A percentile compares a stretch with the other conserved stretches of the same genome.
Conservation (phyloP, 2,888 invertebrate genomes). For the Cheilosia soror region DNA sequence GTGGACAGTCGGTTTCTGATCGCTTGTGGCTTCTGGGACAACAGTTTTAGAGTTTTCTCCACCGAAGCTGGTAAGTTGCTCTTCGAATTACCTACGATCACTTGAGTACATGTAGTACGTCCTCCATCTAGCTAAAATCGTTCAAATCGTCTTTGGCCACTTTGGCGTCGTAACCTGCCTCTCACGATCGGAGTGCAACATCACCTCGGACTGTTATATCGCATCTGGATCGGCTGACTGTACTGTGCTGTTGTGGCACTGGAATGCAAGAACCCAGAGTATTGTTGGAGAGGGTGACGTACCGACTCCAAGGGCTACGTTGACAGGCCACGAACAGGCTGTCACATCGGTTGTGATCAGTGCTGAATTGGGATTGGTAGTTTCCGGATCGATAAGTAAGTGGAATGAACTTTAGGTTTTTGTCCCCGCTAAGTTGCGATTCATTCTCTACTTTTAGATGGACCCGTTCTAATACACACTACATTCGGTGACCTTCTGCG, state of each 20-base stretch:
- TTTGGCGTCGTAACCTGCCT: conserved; percentile 99
- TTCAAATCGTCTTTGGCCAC: conserved; percentile 99
- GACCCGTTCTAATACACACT: conserved; percentile 98
- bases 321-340: conserved; percentile 98
- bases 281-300: conserved; percentile 98
- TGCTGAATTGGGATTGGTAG: conserved; percentile 98
- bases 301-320: conserved; percentile 97
- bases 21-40: conserved; percentile 99
- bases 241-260: conserved; percentile 99
- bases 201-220: conserved; percentile 99
- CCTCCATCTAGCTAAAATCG: conserved; percentile 92
- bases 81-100: neutral
- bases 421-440: neutral
- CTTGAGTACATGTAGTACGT: neutral
- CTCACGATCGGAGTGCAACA: conserved; percentile 98
- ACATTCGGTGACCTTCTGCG: conserved; percentile 98
- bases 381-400: conserved; percentile 93
- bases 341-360: conserved; percentile 98
- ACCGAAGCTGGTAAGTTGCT: conserved; percentile 95
- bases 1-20: conserved; percentile 98
- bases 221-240: conserved; percentile 99
- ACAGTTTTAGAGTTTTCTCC: conserved; percentile 98
- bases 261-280: conserved; percentile 98
- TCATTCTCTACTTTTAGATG: conserved; percentile 86
- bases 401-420: conserved; percentile 51